These are phyloP conservation scores for Pipa parva DNA, from an alignment of 2,113 vertebrate genomes.

Conservation along the genomic window DNA sequence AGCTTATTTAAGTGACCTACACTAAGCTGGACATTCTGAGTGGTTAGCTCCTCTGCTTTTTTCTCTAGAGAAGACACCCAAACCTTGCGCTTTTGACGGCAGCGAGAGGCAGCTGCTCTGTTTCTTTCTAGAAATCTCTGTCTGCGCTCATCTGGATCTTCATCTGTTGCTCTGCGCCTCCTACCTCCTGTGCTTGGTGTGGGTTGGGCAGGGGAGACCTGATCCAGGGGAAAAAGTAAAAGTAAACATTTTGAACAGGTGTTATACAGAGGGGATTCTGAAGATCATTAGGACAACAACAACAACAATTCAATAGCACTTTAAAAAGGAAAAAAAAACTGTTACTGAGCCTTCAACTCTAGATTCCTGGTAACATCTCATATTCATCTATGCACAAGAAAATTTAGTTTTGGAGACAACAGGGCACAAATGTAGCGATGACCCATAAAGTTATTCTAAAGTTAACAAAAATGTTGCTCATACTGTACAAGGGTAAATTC, in stretches of 20 bases:
- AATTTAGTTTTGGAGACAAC: too few species aligned
- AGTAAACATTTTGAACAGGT: background rate
- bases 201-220: conserved; percentile 95
- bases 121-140: conserved; percentile 94
- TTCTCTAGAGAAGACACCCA: conserved; percentile 94
- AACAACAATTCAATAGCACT: too few species aligned
- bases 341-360: too few species aligned
- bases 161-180: conserved; percentile 76
- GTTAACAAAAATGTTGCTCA: too few species aligned
- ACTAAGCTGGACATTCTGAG: conserved; percentile 88
- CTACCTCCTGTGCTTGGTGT: conserved; percentile 80
- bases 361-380: too few species aligned
- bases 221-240: conserved; percentile 11
- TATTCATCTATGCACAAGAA: too few species aligned
- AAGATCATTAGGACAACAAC: too few species aligned
- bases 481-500: too few species aligned
- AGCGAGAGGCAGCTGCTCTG: conserved; percentile 88
- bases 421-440: too few species aligned
- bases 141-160: conserved; percentile 90
- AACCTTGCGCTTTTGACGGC: conserved; percentile 91
- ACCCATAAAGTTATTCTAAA: too few species aligned
- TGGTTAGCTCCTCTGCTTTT: conserved; percentile 90
- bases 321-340: too few species aligned
- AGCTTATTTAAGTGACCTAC: conserved; percentile 70
- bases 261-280: too few species aligned